Evolutionary conservation across 2,888 invertebrate species (phyloP), one percentile per base, ranked within the genome.

Genomic region (Thymelicus lineola): DNA sequence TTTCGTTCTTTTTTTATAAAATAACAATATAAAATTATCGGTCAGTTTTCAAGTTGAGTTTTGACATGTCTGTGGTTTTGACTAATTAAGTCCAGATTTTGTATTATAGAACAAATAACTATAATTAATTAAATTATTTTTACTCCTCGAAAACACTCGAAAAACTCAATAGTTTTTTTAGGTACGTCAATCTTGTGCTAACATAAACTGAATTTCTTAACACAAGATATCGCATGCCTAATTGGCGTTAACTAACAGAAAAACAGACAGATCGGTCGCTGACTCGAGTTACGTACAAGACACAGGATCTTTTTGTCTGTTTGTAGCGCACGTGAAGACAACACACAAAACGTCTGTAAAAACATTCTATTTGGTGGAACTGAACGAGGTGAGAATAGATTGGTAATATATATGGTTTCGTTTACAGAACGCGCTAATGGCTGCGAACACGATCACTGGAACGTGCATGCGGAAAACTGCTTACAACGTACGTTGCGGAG

Each of bases 381-480:
- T 20, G 17, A 15, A 42, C 53, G 50, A 67, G 66, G 59, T 61
- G 61, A 61, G 67, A 55, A 61, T 55, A 69, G 58, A 65, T 71
- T 73, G 12, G 71, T 73, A 71, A 73, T 67, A 71, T 71, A 74
- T 71, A 72, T 63, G 72, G 72, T 61, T 60, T 67, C 67, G 55
- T 55, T 71, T 60, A 65, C 72, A 61, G 61, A 38, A 45, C n/a
- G 65, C 61, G 76, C 64, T 76, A 75, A 76, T 76, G 75, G 69
- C 42, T 12, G 14, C 55, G 35, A 61, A 68, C 36, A 68, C 55
- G 67, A 68, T 68, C 60, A 42, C 61, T n/a, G 55, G 28, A 36
- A 61, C 67, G 55, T 62, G 55, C 7, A 15, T 45, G n/a, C 17
- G 42, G 45, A 5, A 42, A 42, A 50, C 14, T 36, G 12, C 42